Evolutionary conservation across 2,797 vertebrate genomes (phyloP).

Genomic region (Myotis daubentonii): DNA sequence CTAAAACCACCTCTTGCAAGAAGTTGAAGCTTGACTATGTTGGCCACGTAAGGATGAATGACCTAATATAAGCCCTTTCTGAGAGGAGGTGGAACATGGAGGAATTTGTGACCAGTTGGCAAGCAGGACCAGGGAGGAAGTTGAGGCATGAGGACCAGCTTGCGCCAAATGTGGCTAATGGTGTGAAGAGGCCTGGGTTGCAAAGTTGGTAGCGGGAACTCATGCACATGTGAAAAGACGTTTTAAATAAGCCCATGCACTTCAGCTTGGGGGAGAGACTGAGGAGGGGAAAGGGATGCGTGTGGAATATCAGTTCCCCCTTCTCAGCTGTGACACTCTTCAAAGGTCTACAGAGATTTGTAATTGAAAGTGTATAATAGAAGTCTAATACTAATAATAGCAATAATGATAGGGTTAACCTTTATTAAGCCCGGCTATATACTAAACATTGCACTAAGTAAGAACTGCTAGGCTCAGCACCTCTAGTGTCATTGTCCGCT

Average conservation of each 20-base stretch:
- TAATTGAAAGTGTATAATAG: neutral
- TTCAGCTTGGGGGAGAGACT: neutral
- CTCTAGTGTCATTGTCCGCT: neutral
- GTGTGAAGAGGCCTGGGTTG: neutral
- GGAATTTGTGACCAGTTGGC: neutral
- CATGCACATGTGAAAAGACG: neutral
- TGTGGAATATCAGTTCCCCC: neutral
- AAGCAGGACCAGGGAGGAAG: neutral
- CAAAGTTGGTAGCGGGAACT: neutral
- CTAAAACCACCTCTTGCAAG: neutral
- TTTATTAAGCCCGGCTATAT: conserved; percentile 7
- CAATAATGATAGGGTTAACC: neutral
- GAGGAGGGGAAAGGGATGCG: neutral
- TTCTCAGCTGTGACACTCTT: neutral
- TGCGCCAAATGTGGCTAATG: neutral
- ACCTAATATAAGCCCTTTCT: neutral
- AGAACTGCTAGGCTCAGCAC: neutral
- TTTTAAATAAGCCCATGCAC: neutral
- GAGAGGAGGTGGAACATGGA: neutral
- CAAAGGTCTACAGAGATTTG: conserved; percentile 27
- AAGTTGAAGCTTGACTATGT: neutral
- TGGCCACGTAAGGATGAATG: neutral
- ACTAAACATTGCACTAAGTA: neutral
- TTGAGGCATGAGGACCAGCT: neutral
- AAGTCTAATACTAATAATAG: neutral